Evolutionary conservation across 2,797 vertebrate genomes (phyloP).

Genomic region (Agapornis canus): DNA sequence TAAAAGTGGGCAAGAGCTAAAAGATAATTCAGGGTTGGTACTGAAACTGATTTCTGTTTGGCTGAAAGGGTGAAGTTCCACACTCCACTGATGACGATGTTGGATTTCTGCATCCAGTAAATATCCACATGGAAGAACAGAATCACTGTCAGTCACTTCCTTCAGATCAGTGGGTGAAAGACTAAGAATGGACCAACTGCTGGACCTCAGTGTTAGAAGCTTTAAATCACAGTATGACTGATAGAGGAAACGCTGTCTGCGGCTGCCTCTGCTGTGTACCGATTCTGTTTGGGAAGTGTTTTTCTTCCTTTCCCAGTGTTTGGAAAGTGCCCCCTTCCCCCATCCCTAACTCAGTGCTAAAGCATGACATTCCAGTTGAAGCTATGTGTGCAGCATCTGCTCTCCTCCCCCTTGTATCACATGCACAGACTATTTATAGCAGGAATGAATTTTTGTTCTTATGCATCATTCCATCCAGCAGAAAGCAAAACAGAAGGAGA

Average conservation of each 20-base stretch:
- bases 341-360: not conserved
- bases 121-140: not conserved
- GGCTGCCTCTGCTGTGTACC: not conserved
- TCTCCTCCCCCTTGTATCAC: constrained; percentile 33
- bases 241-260: not conserved
- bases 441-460: not conserved
- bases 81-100: not conserved
- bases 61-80: not conserved
- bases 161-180: not conserved
- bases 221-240: not conserved
- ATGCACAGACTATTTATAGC: constrained; percentile 17
- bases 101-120: not conserved
- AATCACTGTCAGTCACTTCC: not conserved
- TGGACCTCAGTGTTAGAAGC: not conserved
- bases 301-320: not conserved
- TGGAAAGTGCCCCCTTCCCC: not conserved
- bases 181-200: not conserved
- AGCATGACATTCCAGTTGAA: not conserved
- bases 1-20: not conserved
- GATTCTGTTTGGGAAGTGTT: not conserved
- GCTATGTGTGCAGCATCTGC: not conserved
- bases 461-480: constrained; percentile 29
- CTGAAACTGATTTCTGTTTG: not conserved
- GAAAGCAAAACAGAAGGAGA: constrained; percentile 34
- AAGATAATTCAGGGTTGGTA: not conserved